A percentile compares a stretch with the other conserved stretches of the same genome.
phyloP scores from a whole-genome alignment of 2,113 vertebrate species.

The Uropsilus gracilis region DNA sequence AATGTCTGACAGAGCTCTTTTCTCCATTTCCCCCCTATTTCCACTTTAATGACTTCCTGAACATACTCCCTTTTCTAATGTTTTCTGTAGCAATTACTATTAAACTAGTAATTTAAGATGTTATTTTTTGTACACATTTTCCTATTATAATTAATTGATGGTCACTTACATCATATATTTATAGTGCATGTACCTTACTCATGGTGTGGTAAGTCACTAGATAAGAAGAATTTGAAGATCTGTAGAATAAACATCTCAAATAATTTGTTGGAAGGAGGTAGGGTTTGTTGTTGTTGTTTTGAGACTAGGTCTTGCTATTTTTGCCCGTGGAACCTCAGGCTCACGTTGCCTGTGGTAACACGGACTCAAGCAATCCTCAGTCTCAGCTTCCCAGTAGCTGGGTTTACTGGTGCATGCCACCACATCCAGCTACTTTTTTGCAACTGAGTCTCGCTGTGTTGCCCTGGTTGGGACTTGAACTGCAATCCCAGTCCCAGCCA shows the following conservation, averaged over 20 bases:
- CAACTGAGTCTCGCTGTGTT: no score
- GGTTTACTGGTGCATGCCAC: no score
- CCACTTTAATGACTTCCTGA: background rate
- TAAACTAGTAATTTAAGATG: conserved; percentile 20
- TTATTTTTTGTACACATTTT: background rate
- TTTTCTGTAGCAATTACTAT: background rate
- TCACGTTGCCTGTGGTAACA: no score
- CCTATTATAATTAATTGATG: background rate
- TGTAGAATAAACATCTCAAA: background rate
- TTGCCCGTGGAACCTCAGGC: no score
- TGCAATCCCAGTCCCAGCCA: no score
- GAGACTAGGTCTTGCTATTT: no score
- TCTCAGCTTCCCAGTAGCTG: no score
- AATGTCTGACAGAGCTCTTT: background rate
- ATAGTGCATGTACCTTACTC: background rate
- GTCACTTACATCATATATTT: background rate
- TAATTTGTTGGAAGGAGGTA: background rate
- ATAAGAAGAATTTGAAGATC: background rate
- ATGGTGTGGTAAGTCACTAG: background rate
- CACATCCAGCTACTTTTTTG: no score
- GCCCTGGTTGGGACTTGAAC: no score
- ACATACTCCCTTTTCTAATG: background rate
- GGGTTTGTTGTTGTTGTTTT: no score
- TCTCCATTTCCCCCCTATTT: background rate
- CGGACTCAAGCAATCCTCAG: no score